Base-by-base conservation (phyloP, 2,797 vertebrate species). In the Parambassis ranga region DNA sequence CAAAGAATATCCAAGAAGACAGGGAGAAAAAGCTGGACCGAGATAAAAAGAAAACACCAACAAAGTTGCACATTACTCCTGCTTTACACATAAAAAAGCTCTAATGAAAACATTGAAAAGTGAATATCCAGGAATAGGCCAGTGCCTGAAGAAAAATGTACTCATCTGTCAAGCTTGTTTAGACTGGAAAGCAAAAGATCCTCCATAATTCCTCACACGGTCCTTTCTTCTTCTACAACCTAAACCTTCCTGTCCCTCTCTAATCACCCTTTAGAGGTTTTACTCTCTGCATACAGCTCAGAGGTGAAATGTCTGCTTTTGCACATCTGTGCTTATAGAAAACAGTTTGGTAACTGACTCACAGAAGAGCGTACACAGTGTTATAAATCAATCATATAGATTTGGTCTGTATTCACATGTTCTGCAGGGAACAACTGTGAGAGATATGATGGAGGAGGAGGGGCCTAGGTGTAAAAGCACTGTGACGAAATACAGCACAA, bases 111-210 rank as follows among this genome's bases (percentile, higher is more conserved):
- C 41, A 59, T 31, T 11, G 61, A 33, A 57, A 42, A 22, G 24
- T 27, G 14, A 42, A 60, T 3, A 32, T 68, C 79, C 75, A 87
- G 62, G 37, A 85, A 86, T 49, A 80, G 79, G 79, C 64, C 79
- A 71, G 30, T 19, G 67, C 33, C 16, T 27, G 8, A 75, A 76
- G 73, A 89, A 49, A 65, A 83, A 81, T 52, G 20, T 58, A 39
- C 48, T 66, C 50, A 70, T 43, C 55, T 72, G 72, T 83, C 9
- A 47, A 72, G 50, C 18, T 77, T 87, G 87, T 87, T 89, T 88
- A 82, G 65, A 81, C 71, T 81, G 41, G 35, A 49, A 62, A 61
- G 65, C 28, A 69, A 72, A 82, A 59, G 52, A 76, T 56, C 46
- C 26, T 24, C 35, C 22, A 42, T 82, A 68, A 65, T 58, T 65